These are phyloP conservation scores for Leucophenga maculata DNA, from an alignment of 2,888 invertebrate genomes.

Conservation along the genomic window DNA sequence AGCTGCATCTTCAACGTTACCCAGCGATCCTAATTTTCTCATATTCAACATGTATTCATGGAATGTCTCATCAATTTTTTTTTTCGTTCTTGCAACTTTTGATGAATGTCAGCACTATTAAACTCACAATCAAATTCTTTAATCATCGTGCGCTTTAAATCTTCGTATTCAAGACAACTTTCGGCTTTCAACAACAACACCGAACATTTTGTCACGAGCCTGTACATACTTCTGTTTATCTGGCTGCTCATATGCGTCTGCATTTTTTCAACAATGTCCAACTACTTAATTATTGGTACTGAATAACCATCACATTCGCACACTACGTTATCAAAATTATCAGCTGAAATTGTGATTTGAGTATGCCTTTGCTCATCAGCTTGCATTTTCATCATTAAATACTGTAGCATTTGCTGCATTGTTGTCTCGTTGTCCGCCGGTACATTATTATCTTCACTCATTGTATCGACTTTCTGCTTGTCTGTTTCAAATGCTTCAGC, in stretches of 20 bases:
- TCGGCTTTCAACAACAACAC: background rate
- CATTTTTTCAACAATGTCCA: background rate
- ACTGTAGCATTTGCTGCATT: too few species aligned
- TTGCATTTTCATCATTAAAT: too few species aligned
- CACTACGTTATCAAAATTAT: background rate
- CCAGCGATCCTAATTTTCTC: constrained; percentile 23
- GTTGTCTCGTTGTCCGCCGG: too few species aligned
- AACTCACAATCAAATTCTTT: background rate
- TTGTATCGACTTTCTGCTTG: too few species aligned
- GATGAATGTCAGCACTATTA: constrained; percentile 28
- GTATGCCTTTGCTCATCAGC: too few species aligned
- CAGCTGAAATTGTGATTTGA: too few species aligned
- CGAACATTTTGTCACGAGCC: background rate
- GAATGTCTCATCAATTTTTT: constrained; percentile 28
- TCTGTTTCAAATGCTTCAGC: too few species aligned
- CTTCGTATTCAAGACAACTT: too few species aligned
- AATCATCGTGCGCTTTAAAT: too few species aligned
- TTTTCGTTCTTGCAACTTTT: constrained; percentile 24
- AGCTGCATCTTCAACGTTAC: constrained; percentile 27
- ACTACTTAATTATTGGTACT: background rate
- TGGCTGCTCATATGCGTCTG: background rate
- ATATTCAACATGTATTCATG: constrained; percentile 34
- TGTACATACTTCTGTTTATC: background rate
- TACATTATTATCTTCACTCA: too few species aligned
- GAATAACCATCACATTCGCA: background rate